Percentiles rank a stretch among this genome's conserved stretches.
Evolutionary conservation across 2,888 invertebrate species (phyloP).

Genomic region (Sesia bembeciformis): DNA sequence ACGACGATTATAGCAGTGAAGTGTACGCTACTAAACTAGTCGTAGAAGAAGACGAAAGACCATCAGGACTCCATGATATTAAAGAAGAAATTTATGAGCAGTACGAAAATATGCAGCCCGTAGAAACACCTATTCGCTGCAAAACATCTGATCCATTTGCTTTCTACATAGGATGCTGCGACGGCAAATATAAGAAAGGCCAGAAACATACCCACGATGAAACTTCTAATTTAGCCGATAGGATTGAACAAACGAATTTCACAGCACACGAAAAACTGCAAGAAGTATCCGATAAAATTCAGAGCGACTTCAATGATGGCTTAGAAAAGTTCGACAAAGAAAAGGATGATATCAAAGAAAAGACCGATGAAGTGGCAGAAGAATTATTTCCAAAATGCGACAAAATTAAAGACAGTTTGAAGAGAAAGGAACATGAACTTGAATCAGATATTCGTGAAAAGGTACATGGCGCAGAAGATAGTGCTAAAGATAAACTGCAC

Average conservation of each 20-base stretch:
- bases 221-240: constrained; percentile 54
- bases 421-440: constrained; percentile 29
- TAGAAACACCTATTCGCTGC: constrained; percentile 45
- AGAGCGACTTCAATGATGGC: constrained; percentile 36
- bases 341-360: constrained; percentile 47
- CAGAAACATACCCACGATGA: constrained; percentile 59
- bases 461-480: constrained; percentile 23
- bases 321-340: constrained; percentile 44
- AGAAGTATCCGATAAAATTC: constrained; percentile 35
- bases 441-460: constrained; percentile 31
- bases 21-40: constrained; percentile 58
- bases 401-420: constrained; percentile 28
- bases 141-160: constrained; percentile 51
- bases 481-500: constrained; percentile 28
- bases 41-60: constrained; percentile 50
- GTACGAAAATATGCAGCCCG: constrained; percentile 62
- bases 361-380: constrained; percentile 31
- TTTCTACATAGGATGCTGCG: constrained; percentile 51
- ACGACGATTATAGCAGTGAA: constrained; percentile 43
- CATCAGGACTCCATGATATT: constrained; percentile 23
- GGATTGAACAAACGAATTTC: constrained; percentile 59
- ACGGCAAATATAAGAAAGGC: constrained; percentile 42
- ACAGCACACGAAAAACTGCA: constrained; percentile 49
- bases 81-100: constrained; percentile 52
- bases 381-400: constrained; percentile 33